Evolutionary conservation across 2,797 vertebrate genomes (phyloP), one percentile per base, ranked within the genome.

Genomic region (Ctenochaetus hawaiiensis): DNA sequence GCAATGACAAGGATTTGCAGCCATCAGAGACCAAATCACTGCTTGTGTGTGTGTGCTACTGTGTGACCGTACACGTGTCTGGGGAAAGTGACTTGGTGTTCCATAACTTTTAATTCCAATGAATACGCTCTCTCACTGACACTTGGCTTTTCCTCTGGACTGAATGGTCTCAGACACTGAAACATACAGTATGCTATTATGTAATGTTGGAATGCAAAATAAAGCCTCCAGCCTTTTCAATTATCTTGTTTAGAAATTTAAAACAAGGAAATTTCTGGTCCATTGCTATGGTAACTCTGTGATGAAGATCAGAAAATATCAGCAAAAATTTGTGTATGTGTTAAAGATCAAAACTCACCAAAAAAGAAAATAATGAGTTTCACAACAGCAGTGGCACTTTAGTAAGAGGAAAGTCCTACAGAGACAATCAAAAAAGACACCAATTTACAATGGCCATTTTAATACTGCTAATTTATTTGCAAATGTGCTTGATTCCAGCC

Each of bases 1-100:
- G 81, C 74, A 81, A 78, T 79, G 73, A 60, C 76, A 78, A 83
- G 65, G 73, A 79, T 87, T 89, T 89, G 57, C 63, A 70, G 43
- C 45, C 52, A 47, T 66, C 68, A 77, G 47, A 74, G 81, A 83
- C 61, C 20, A 58, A 74, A 77, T 37, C 48, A 26, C 22, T 65
- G 53, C 62, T 34, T 37, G 4, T 48, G 53, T 74, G 62, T 34
- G 23, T 73, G 52, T 34, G 39, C 16, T 62, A 53, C 4, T 73
- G n/a, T 59, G 75, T 65, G 37, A 52, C 6, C 43, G 6, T 45
- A 47, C 41, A 44, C 20, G n/a, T 45, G 58, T 43, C 43, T 52
- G 30, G 22, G 65, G 51, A 66, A 74, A 81, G 53, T 39, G 22
- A 59, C 61, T 59, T 5, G 43, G 22, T 62, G 68, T 71, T 57